Evolutionary conservation across 2,113 vertebrate species (phyloP).

Genomic region (Lates calcarifer): DNA sequence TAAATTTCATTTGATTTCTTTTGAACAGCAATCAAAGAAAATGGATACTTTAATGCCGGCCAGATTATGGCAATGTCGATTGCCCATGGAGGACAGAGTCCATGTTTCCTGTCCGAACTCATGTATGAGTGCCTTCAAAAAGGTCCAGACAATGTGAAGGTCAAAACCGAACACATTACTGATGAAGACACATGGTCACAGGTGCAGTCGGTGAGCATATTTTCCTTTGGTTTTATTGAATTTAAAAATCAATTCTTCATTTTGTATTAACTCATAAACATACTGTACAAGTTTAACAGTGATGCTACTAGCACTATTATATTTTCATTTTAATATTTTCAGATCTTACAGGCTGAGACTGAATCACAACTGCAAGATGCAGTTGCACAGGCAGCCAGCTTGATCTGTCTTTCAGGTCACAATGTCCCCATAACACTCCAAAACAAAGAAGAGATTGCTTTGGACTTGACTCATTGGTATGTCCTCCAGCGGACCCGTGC

Average conservation of each 20-base stretch:
- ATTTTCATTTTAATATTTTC: not conserved
- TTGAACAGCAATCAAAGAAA: conserved; percentile 7
- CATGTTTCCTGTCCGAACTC: conserved; percentile 25
- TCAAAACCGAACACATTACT: not conserved
- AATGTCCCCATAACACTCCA: not conserved
- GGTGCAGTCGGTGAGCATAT: conserved; percentile 1
- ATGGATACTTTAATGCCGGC: conserved; percentile 15
- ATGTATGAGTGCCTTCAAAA: conserved; percentile 22
- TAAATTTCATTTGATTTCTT: not conserved
- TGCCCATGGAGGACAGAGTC: conserved; percentile 17
- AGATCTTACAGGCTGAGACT: conserved; percentile 28
- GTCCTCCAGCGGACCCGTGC: conserved; percentile 14
- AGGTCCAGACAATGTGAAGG: conserved; percentile 9
- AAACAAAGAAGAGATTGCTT: conserved; percentile 35
- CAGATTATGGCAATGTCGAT: conserved; percentile 23
- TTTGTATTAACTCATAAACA: not conserved
- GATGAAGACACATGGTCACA: conserved; percentile 16
- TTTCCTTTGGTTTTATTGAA: not conserved
- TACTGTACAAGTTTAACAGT: not conserved
- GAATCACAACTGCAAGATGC: conserved; percentile 28
- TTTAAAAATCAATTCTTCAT: not conserved
- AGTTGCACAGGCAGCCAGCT: conserved; percentile 19
- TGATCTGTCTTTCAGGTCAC: conserved; percentile 23
- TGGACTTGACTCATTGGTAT: conserved; percentile 43
- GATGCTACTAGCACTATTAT: too few species aligned